Base-by-base conservation (phyloP, 1,140 invertebrate genomes). In the Drosophila kurseongensis region DNA sequence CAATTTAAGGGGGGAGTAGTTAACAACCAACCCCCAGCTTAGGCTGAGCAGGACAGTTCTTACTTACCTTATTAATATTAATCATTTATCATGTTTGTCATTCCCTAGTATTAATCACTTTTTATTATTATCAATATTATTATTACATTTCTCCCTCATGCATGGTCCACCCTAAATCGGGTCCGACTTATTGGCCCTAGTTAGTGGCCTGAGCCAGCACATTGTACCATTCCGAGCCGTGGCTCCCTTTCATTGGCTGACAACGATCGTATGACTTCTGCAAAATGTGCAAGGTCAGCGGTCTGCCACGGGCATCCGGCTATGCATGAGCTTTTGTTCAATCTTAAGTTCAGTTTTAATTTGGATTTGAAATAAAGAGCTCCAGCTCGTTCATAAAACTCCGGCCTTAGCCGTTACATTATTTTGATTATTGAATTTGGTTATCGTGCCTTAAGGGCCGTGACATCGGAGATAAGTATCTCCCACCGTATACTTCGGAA, bases 251-350 rank as follows among this genome's bases (percentile, higher is more conserved):
- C n/a, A n/a, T n/a, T n/a, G 51, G 32, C 1, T 13, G 32, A 2
- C 12, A 54, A 8, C 36, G 18, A 40, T 55, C 36, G 13, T 41
- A 27, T 10, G 27, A 50, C 52, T 55, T 36, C 12, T 10, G 52
- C 52, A 40, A 27, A 8, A 6, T 55, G n/a, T 57, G 55, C 55
- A n/a, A 27, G 41, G 27, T 57, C 55, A 44, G 55, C 23, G 54
- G 40, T 42, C 18, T 56, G 54, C 38, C 40, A 56, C 54, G 54
- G 40, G 40, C 40, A 56, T 56, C 23, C 23, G 54, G 23, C 4
- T 13, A 42, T 41, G 23, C 54, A 42, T 42, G 38, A 56, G 2
- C 5, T 56, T 10, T 23, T 56, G 54, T 56, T 42, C 29, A 12
- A 3, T 42, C 12, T 32, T 42, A 42, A 56, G 5, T 47, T 47